These are phyloP conservation scores for Umimayanthus chanpuru DNA, from an alignment of 92 coral and sea anemone genomes.

Conservation along the genomic window DNA sequence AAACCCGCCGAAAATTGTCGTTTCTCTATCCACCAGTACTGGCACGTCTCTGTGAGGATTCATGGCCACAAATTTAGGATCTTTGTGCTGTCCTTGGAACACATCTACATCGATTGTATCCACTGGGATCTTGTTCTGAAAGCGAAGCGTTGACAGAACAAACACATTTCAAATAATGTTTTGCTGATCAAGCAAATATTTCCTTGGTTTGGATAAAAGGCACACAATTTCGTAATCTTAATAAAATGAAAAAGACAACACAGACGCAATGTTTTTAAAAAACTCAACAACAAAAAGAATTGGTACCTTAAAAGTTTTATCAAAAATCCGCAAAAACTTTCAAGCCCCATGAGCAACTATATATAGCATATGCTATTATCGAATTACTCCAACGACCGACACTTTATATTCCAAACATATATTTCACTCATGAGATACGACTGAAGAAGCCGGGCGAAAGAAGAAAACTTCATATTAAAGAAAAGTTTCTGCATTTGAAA, in stretches of 20 bases:
- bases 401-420: no score
- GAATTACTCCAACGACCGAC: neutral
- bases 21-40: constrained; percentile 72
- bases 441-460: neutral
- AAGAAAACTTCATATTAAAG: no score
- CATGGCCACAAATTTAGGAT: constrained; percentile 66
- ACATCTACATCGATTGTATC: constrained; percentile 82
- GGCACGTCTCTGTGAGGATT: constrained; percentile 91
- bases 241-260: neutral
- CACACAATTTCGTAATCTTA: neutral
- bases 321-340: neutral
- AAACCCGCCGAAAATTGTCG: constrained; percentile 83
- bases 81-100: constrained; percentile 71
- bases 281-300: no score
- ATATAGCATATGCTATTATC: no score
- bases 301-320: neutral
- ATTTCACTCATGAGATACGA: neutral
- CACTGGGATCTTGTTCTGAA: constrained; percentile 80
- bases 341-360: no score
- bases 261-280: neutral
- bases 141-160: neutral
- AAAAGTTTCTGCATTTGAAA: no score
- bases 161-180: neutral
- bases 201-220: neutral
- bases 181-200: neutral